Percentiles rank a stretch among this genome's conserved stretches.
Evolutionary conservation across 2,113 vertebrate species (phyloP).

Genomic region (Pithys albifrons): DNA sequence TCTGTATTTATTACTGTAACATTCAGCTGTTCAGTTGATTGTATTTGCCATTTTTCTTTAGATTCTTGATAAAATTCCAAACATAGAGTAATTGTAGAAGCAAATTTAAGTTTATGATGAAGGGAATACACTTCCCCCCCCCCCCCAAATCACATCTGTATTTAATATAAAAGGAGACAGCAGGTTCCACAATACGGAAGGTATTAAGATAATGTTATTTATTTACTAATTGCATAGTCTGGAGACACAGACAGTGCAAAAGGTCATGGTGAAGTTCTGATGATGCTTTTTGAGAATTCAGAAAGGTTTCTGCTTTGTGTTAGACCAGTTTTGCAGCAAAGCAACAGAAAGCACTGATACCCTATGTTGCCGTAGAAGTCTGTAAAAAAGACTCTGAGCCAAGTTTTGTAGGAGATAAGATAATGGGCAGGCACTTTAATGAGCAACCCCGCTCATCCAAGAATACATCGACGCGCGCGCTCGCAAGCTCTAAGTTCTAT

Average conservation of each 20-base stretch:
- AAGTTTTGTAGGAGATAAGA: too few relatives aligned
- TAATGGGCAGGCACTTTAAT: too few relatives aligned
- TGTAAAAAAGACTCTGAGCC: too few relatives aligned
- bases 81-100: background rate
- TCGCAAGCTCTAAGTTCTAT: too few relatives aligned
- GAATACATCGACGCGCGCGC: too few relatives aligned
- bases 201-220: background rate
- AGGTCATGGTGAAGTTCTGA: background rate
- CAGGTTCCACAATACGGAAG: background rate
- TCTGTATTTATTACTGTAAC: background rate
- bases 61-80: background rate
- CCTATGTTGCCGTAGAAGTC: too few relatives aligned
- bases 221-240: background rate
- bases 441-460: too few relatives aligned
- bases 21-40: background rate
- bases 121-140: background rate
- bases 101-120: background rate
- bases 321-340: background rate
- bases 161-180: background rate
- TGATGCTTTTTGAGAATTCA: background rate
- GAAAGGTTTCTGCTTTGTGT: background rate
- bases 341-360: background rate
- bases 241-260: accelerated
- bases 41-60: background rate
- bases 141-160: background rate